phyloP scores from a whole-genome alignment of 1,140 invertebrate species.

The Gyrodactylus salaris region DNA sequence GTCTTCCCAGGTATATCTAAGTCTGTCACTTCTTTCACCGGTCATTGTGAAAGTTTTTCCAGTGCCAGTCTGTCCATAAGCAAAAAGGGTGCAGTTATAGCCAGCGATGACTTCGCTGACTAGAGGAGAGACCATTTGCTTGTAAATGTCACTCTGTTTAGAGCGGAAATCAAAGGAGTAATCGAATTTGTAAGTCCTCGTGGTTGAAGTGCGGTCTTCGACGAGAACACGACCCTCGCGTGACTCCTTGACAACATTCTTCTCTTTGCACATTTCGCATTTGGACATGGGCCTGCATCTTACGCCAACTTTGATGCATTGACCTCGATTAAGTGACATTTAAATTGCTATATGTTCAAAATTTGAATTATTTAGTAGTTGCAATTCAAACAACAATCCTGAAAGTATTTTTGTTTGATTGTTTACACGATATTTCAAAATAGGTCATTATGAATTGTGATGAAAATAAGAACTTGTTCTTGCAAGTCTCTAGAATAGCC shows the following conservation, averaged over 20 bases:
- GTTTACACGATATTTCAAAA: no score
- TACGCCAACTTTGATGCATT: neutral
- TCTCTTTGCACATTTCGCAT: neutral
- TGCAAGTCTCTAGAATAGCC: neutral
- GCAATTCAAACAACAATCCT: no score
- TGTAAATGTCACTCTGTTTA: constrained; percentile 18
- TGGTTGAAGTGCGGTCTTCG: neutral
- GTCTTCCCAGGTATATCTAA: constrained; percentile 17
- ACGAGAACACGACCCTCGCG: neutral
- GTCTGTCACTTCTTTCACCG: constrained; percentile 14
- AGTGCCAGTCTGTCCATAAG: constrained; percentile 27
- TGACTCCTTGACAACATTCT: neutral
- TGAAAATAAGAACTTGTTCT: neutral
- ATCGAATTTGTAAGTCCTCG: neutral
- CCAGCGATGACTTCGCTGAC: constrained; percentile 31
- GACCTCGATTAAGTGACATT: no score
- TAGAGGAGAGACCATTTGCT: constrained; percentile 31
- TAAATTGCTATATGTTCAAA: no score
- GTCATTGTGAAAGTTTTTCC: constrained; percentile 29
- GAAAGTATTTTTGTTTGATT: no score
- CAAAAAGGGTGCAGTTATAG: constrained; percentile 28
- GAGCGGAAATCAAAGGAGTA: neutral
- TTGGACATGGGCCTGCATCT: neutral
- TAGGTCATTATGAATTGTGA: neutral
- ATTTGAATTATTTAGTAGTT: no score